Percentiles rank a stretch among this genome's conserved stretches.
These are phyloP conservation scores for Eristalinus sepulchralis DNA, from an alignment of 2,888 invertebrate genomes.

Conservation along the genomic window DNA sequence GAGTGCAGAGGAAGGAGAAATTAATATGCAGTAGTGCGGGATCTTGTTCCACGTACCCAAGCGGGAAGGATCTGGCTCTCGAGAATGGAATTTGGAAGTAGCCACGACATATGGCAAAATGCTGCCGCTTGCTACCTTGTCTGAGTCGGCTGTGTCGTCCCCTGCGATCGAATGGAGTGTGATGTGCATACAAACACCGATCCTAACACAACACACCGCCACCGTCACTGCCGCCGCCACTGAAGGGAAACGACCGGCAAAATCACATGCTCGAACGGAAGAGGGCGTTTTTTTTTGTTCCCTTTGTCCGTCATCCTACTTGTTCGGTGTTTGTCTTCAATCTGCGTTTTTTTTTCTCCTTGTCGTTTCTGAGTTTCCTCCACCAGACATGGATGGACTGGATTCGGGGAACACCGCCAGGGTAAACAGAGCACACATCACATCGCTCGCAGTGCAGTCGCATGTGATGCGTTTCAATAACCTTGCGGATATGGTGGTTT, in stretches of 20 bases:
- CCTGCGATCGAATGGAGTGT: constrained; percentile 37
- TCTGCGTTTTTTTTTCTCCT: constrained; percentile 10
- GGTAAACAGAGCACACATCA: constrained; percentile 52
- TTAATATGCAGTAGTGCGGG: constrained; percentile 31
- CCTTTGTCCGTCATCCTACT: constrained; percentile 11
- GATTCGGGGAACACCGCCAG: constrained; percentile 53
- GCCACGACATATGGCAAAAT: constrained; percentile 45
- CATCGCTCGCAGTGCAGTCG: constrained; percentile 32
- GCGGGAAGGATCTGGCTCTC: constrained; percentile 15
- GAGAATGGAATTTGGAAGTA: constrained; percentile 39
- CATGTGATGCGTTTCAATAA: constrained; percentile 59
- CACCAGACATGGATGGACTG: constrained; percentile 20
- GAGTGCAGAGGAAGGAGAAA: constrained; percentile 15
- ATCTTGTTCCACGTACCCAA: constrained; percentile 2
- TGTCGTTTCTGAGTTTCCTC: neutral
- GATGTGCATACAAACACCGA: constrained; percentile 63
- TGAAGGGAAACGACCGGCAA: constrained; percentile 64
- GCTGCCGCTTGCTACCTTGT: constrained; percentile 46
- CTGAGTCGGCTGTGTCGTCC: neutral
- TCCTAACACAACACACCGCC: constrained; percentile 51
- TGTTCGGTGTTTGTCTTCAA: constrained; percentile 19
- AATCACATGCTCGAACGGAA: constrained; percentile 64
- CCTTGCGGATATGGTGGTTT: constrained; percentile 71
- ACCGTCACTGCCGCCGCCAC: neutral
- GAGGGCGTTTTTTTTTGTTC: constrained; percentile 63